A percentile compares a stretch with the other conserved stretches of the same genome.
Conservation (phyloP, 1,140 invertebrate genomes). For the Neodiprion fabricii region DNA sequence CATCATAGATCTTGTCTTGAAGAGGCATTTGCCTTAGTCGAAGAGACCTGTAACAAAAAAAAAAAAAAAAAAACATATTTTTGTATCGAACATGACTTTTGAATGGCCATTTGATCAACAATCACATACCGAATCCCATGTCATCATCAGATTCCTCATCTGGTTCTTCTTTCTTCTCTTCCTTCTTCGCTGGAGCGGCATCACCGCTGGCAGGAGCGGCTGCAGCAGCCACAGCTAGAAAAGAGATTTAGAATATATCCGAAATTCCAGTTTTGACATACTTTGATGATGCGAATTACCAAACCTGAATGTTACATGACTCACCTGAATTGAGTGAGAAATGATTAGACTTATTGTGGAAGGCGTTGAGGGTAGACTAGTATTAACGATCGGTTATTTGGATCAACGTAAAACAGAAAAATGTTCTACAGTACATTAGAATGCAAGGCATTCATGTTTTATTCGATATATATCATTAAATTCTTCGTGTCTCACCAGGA, state of each 20-base stretch:
- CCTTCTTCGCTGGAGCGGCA: slow-evolving; percentile 72
- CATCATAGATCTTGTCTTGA: slow-evolving; percentile 29
- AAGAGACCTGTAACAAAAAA: slow-evolving; percentile 73
- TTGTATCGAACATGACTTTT: too few relatives aligned
- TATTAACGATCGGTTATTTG: background rate
- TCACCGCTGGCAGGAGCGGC: slow-evolving; percentile 72
- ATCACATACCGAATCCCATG: slow-evolving; percentile 88
- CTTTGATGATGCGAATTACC: too few relatives aligned
- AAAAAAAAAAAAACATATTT: slow-evolving; percentile 34
- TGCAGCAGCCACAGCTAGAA: slow-evolving; percentile 62
- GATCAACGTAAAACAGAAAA: too few relatives aligned
- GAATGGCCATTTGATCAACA: slow-evolving; percentile 52
- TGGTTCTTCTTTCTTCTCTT: slow-evolving; percentile 86
- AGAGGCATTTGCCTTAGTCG: slow-evolving; percentile 65
- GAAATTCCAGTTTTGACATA: background rate
- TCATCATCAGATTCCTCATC: slow-evolving; percentile 90
- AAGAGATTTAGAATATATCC: slow-evolving; percentile 4
- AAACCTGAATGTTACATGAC: too few relatives aligned
- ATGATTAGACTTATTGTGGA: too few relatives aligned
- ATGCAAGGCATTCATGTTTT: too few relatives aligned
- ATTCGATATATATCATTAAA: too few relatives aligned
- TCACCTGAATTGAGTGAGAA: too few relatives aligned
- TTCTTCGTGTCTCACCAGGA: too few relatives aligned
- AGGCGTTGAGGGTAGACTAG: background rate
- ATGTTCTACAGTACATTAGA: too few relatives aligned